Conservation (phyloP, 2,797 vertebrate genomes). For the Sylvilagus floridanus region DNA sequence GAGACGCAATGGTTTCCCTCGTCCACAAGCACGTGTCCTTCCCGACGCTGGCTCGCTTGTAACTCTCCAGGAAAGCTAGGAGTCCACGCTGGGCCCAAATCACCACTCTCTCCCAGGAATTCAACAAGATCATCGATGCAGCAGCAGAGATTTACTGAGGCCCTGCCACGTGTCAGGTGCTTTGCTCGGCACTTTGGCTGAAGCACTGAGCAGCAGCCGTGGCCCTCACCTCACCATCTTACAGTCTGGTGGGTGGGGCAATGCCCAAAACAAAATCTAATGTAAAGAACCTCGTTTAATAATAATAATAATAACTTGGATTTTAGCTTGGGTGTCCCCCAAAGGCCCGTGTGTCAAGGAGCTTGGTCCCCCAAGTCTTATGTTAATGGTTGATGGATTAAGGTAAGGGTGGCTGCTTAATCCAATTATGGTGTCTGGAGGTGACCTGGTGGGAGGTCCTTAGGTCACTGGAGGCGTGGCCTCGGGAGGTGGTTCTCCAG, state of each 20-base stretch:
- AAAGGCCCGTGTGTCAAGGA: too few species aligned
- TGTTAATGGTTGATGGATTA: too few species aligned
- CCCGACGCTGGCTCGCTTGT: fast-evolving
- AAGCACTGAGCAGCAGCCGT: background rate
- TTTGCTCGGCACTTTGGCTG: fast-evolving
- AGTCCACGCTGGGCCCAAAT: background rate
- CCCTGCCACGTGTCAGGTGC: fast-evolving
- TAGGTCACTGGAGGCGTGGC: too few species aligned
- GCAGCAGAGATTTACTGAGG: background rate
- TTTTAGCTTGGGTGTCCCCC: too few species aligned
- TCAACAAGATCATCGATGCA: background rate
- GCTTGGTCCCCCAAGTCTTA: too few species aligned
- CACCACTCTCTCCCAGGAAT: background rate
- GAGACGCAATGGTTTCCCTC: background rate
- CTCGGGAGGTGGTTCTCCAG: too few species aligned
- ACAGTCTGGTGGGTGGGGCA: background rate
- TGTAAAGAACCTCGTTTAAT: background rate
- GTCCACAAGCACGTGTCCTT: background rate
- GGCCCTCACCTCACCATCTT: background rate
- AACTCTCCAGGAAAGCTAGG: background rate
- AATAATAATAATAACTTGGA: background rate
- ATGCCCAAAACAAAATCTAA: background rate
- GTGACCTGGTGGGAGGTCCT: too few species aligned
- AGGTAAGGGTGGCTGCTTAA: too few species aligned
- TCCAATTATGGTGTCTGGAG: too few species aligned